Evolutionary conservation across 2,888 invertebrate genomes (phyloP), one percentile per base, ranked within the genome.

Genomic region (Platycheirus albimanus): DNA sequence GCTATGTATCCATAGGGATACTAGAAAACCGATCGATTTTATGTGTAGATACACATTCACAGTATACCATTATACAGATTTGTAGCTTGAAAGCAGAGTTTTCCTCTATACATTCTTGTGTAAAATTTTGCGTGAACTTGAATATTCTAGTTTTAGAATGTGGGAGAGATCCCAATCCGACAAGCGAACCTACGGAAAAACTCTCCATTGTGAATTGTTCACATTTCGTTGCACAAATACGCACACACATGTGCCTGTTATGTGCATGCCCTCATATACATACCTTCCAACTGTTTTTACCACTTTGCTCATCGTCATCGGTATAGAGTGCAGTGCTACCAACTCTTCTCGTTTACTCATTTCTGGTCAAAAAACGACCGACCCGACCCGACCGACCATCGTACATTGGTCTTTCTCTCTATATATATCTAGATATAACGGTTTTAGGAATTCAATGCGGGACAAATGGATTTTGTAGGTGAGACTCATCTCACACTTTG

Each of bases 101-200:
- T 66, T 75, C 66, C 56, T 75, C 41, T 33, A 49, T 38, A 10
- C 15, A n/a, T 66, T 75, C 66, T 54, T 52, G 63, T 51, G 54
- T 54, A 78, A 69, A 72, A 69, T 72, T 58, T 61, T 78, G 84
- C 84, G 84, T 84, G 84, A 84, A 84, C 84, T 84, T 84, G 84
- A 84, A 79, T 72, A 72, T 72, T 69, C 72, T 61, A 43, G 33
- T 28, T 70, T 19, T 8, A 30, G 63, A 33, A 41, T 61, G 54
- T 52, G 41, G 36, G 61, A 45, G 28, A 43, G 1, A 17, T 19
- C n/a, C 8, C 11, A 36, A 24, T 19, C 3, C 11, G 11, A 33
- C n/a, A n/a, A n/a, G n/a, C n/a, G 49, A 28, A 19, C 1, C 47
- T 30, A 52, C 15, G 15, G 52, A 6, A 72, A 72, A 72, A 72